Evolutionary conservation across 2,113 vertebrate genomes (phyloP), one percentile per base, ranked within the genome.

Genomic region (Girardinichthys multiradiatus): DNA sequence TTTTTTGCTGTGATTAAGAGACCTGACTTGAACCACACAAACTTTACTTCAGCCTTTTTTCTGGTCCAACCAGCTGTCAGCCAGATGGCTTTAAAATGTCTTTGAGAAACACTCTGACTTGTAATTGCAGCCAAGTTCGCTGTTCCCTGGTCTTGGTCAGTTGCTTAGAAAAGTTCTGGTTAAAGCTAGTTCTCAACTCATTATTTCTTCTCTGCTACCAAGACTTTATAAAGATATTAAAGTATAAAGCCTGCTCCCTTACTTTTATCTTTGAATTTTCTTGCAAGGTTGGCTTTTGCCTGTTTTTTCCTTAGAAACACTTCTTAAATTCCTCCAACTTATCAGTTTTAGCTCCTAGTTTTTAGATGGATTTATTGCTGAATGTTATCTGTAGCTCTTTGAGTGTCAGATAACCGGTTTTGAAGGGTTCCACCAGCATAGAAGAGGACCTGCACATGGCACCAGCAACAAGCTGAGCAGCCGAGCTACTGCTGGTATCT

Each of bases 321-420:
- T 54, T 54, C 48, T 10, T 54, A 21, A 54, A 54, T 24, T 51
- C 48, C 21, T n/a, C 21, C 21, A 2, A 10, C 21, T 19, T 4
- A 29, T 59, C 5, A n/a, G 30, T 61, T 10, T 21, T 35, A 61
- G n/a, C n/a, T n/a, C n/a, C n/a, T n/a, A n/a, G 1, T 1, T 57
- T 65, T 86, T 62, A 94, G 72, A 94, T 93, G n/a, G 94, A 94
- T 57, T 91, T 94, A 63, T 94, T 94, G 68, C 94, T 93, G 80
- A 90, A 94, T 35, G 89, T 90, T 17, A 78, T 83, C 74, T 93
- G 91, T 9, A 95, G 89, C 71, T 95, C 94, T 68, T 92, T 93
- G 42, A 95, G 79, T 37, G 92, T 93, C 75, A 94, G 80, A 64
- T 95, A 95, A 0, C 91, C 93, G 0, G 79, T 66, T 33, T 75